Conservation (phyloP, 2,113 vertebrate species). For the Mystacornis crossleyi region DNA sequence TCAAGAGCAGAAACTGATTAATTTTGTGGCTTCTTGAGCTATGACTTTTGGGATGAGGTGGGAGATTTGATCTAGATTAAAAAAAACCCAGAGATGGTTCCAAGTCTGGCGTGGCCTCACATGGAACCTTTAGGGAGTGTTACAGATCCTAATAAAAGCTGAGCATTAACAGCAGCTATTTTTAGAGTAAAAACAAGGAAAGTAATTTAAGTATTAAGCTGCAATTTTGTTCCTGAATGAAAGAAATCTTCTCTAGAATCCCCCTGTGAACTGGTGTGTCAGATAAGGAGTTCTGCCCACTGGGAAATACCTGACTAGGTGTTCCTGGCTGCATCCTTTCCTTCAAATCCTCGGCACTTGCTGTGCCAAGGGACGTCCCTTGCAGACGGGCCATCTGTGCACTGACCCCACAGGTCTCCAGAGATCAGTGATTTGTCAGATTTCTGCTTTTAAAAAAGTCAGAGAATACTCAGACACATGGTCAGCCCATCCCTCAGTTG, state of each 20-base stretch:
- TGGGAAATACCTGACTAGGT: neutral
- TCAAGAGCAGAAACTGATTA: neutral
- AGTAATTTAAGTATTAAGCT: neutral
- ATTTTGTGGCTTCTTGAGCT: neutral
- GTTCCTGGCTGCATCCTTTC: neutral
- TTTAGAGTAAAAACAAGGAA: neutral
- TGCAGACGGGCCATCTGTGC: neutral
- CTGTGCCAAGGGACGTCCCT: neutral
- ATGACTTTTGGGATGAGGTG: neutral
- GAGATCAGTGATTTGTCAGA: neutral
- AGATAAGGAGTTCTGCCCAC: neutral
- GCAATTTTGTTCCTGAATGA: neutral
- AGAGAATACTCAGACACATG: neutral
- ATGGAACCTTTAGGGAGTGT: fast-evolving
- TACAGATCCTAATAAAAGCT: neutral
- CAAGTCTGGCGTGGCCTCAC: neutral
- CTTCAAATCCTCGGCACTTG: fast-evolving
- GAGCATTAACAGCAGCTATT: neutral
- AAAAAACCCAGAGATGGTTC: fast-evolving
- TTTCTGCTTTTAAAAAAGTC: neutral
- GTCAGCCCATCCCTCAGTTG: neutral
- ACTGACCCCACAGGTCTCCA: neutral
- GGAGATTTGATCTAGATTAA: neutral
- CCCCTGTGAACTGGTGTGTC: neutral
- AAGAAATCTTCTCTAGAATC: neutral